These are phyloP conservation scores for Xiphias gladius DNA, from an alignment of 2,113 vertebrate species.

Conservation along the genomic window DNA sequence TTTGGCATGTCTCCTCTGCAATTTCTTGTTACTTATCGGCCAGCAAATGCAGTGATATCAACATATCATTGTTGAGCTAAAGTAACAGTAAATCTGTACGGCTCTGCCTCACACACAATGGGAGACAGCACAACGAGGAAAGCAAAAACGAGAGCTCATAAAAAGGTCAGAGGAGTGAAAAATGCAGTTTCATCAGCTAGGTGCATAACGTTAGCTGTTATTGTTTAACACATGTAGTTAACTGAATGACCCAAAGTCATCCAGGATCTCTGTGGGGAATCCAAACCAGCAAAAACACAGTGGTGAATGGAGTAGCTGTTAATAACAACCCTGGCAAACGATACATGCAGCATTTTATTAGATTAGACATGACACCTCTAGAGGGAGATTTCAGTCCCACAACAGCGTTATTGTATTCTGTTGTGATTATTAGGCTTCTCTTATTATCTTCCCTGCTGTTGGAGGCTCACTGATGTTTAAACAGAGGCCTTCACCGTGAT, in stretches of 20 bases:
- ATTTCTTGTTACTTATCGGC: too few species aligned
- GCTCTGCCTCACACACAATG: neutral
- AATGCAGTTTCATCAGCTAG: slow-evolving; percentile 18
- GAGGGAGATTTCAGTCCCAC: slow-evolving; percentile 52
- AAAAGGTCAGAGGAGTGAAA: slow-evolving; percentile 4
- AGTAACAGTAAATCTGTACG: neutral
- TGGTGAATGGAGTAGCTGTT: neutral
- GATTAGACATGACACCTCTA: slow-evolving; percentile 31
- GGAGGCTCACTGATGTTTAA: slow-evolving; percentile 31
- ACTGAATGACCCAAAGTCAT: slow-evolving; percentile 11
- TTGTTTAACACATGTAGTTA: slow-evolving; percentile 21
- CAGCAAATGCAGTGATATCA: neutral
- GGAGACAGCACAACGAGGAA: neutral
- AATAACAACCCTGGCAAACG: slow-evolving; percentile 35
- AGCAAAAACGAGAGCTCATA: neutral
- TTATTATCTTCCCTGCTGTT: slow-evolving; percentile 18
- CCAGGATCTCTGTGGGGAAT: slow-evolving; percentile 12
- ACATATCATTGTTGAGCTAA: neutral
- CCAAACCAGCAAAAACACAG: neutral
- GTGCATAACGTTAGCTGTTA: slow-evolving; percentile 1
- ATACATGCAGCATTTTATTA: slow-evolving; percentile 37
- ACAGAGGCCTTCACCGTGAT: slow-evolving; percentile 26
- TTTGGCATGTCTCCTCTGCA: neutral
- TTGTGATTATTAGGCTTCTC: slow-evolving; percentile 42
- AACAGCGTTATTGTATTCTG: slow-evolving; percentile 18